Base-by-base conservation (phyloP, 2,113 vertebrate species). In the Nansenia antarctica region DNA sequence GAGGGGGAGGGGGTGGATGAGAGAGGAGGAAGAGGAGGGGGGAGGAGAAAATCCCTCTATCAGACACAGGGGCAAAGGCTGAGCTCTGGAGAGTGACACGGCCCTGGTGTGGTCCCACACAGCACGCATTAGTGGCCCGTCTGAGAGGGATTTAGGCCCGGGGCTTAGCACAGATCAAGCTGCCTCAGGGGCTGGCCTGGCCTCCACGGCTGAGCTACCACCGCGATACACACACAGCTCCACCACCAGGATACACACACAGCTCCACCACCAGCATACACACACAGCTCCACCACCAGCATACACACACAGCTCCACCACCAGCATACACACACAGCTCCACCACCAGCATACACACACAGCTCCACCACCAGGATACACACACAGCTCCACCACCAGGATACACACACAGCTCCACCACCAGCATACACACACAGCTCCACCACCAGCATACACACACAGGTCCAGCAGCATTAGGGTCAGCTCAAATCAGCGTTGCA, bases 111-210 rank as follows among this genome's bases (percentile, higher is more conserved):
- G 76, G 77, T 71, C 76, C 73, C 75, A 77, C 85, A 78, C 65
- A 53, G 85, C 77, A 27, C 54, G 85, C 67, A 71, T 74, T 69
- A 88, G 76, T 78, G 82, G 70, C 67, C 55, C 55, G 63, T 85
- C 86, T 88, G 82, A 85, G 82, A 78, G 80, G 85, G 78, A 83
- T 87, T 90, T 87, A 84, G 60, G 69, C 67, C 47, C 63, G 34
- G 70, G 72, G 87, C 80, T 88, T 87, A 86, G 20, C 34, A 39
- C 82, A 80, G 86, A 91, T 90, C 70, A 78, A 61, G 20, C 18
- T 0, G 76, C 70, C 78, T 76, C 35, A 20, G 79, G 76, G 69
- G 68, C 58, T 20, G 20, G 59, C 49, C 26, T 66, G 65, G 59
- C 39, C 31, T 15, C 27, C 30, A n/a, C 4, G 54, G 76, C 68